phyloP scores from a whole-genome alignment of 2,797 vertebrate species.

The Lithobates sylvaticus region DNA sequence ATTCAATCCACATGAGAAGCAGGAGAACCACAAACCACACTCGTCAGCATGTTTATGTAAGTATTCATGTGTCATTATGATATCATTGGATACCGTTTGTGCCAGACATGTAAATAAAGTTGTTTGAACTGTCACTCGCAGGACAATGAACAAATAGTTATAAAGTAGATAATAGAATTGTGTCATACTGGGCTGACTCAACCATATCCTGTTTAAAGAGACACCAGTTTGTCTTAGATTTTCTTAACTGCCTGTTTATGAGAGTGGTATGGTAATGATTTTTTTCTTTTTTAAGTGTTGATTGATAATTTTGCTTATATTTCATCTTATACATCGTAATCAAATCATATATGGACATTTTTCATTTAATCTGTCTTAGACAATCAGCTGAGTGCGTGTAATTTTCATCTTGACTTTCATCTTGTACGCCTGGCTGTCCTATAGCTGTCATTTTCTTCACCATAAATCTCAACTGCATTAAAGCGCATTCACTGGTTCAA shows the following conservation, averaged over 20 bases:
- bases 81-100: constrained; percentile 20
- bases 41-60: constrained; percentile 26
- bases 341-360: background rate
- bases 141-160: constrained; percentile 8
- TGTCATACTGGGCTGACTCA: constrained; percentile 17
- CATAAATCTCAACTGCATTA: background rate
- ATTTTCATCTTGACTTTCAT: no score
- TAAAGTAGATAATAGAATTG: background rate
- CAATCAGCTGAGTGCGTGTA: no score
- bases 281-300: no score
- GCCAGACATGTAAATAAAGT: constrained; percentile 10
- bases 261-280: no score
- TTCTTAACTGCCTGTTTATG: no score
- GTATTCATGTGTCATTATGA: constrained; percentile 32
- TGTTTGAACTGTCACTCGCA: constrained; percentile 22
- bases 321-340: background rate
- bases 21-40: constrained; percentile 13
- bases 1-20: background rate
- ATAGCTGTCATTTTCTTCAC: background rate
- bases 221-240: background rate
- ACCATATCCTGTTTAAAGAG: background rate
- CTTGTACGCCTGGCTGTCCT: background rate
- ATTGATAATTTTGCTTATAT: no score
- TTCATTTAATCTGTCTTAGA: no score
- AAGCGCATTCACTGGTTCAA: background rate